These are phyloP conservation scores for Phortica variegata DNA, from an alignment of 1,140 invertebrate species.

Conservation along the genomic window DNA sequence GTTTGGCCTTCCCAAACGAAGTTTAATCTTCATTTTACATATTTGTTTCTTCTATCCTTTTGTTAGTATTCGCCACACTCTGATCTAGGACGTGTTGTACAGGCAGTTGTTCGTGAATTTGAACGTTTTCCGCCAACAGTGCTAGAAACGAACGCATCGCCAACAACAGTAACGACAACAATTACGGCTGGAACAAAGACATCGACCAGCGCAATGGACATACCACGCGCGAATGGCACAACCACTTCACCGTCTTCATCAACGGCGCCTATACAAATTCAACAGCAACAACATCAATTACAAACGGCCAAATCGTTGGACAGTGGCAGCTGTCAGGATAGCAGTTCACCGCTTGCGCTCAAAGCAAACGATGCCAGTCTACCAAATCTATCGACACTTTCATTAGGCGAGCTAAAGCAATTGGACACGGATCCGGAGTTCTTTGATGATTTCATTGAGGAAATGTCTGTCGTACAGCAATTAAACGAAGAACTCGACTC, in stretches of 20 bases:
- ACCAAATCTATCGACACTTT: slow-evolving; percentile 68
- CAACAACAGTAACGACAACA: slow-evolving; percentile 19
- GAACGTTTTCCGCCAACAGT: slow-evolving; percentile 65
- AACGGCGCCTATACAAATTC: too few relatives aligned
- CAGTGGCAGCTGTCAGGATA: slow-evolving; percentile 20
- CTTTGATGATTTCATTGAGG: slow-evolving; percentile 71
- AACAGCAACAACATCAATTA: slow-evolving; percentile 8
- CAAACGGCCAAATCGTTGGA: slow-evolving; percentile 2
- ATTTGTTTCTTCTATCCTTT: too few relatives aligned
- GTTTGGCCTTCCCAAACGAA: too few relatives aligned
- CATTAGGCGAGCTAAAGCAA: slow-evolving; percentile 68
- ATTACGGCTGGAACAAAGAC: slow-evolving; percentile 28
- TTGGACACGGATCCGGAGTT: slow-evolving; percentile 68
- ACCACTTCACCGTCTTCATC: too few relatives aligned
- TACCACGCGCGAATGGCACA: too few relatives aligned
- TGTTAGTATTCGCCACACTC: slow-evolving; percentile 76
- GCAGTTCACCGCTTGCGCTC: slow-evolving; percentile 10
- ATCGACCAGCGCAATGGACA: background rate
- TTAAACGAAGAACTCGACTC: slow-evolving; percentile 70
- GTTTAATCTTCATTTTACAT: too few relatives aligned
- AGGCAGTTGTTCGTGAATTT: slow-evolving; percentile 75
- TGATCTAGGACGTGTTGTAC: slow-evolving; percentile 75
- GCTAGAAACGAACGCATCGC: slow-evolving; percentile 13
- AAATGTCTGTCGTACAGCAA: slow-evolving; percentile 66
- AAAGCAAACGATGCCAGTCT: slow-evolving; percentile 50